phyloP scores from a whole-genome alignment of 1,140 invertebrate species.

The Parapsyche elsis region DNA sequence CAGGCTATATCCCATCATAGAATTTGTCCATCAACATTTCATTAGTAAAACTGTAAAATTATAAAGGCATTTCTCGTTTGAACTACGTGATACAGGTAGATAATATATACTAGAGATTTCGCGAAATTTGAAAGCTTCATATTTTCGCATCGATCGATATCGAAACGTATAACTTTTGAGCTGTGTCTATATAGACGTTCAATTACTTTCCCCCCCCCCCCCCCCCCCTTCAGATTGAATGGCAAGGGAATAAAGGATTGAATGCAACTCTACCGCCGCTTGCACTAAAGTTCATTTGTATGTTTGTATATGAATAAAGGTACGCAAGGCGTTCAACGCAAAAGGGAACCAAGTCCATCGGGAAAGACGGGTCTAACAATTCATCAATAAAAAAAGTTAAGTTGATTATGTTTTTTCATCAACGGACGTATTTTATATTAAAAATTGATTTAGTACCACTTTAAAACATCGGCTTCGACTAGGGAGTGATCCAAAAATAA shows the following conservation, averaged over 20 bases:
- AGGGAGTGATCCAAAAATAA: conserved; percentile 13
- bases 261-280: conserved; percentile 37
- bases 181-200: conserved; percentile 4
- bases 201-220: conserved; percentile 18
- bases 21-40: no score
- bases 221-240: conserved; percentile 2
- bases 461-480: not conserved
- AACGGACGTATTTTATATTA: no score
- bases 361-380: not conserved
- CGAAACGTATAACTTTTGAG: not conserved
- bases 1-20: no score
- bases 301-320: not conserved
- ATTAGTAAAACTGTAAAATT: no score
- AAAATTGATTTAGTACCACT: conserved; percentile 4
- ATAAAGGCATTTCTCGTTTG: no score
- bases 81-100: no score
- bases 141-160: no score
- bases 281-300: not conserved
- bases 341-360: not conserved
- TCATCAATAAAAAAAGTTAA: not conserved
- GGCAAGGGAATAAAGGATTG: conserved; percentile 42
- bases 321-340: not conserved
- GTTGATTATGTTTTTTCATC: no score
- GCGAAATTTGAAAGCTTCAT: not conserved
- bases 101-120: no score